Conservation (phyloP, 2,888 invertebrate species). For the Steinernema hermaphroditum region DNA sequence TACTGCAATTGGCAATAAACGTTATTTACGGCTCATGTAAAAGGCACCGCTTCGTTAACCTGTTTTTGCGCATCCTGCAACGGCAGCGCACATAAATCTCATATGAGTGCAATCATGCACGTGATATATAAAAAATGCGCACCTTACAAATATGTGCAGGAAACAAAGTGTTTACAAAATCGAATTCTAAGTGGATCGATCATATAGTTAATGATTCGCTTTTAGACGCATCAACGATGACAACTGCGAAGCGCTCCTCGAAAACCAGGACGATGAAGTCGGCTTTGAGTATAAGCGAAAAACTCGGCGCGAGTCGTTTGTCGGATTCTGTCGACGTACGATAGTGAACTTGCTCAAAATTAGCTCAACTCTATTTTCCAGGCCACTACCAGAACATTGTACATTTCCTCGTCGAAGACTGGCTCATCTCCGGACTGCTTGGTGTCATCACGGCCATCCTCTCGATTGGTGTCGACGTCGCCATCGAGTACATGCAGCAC, state of each 20-base stretch:
- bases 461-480: slow-evolving; percentile 61
- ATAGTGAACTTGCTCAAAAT: too few relatives aligned
- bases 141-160: too few relatives aligned
- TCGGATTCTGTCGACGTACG: slow-evolving; percentile 23
- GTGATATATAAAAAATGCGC: too few relatives aligned
- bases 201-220: background rate
- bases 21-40: too few relatives aligned
- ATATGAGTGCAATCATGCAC: too few relatives aligned
- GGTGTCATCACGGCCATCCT: slow-evolving; percentile 69
- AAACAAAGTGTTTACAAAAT: too few relatives aligned
- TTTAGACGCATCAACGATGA: slow-evolving; percentile 25
- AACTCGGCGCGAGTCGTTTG: slow-evolving; percentile 20
- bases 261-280: slow-evolving; percentile 7
- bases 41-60: too few relatives aligned
- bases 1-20: too few relatives aligned
- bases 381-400: slow-evolving; percentile 60
- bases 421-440: slow-evolving; percentile 69
- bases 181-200: too few relatives aligned
- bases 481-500: slow-evolving; percentile 63
- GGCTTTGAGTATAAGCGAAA: slow-evolving; percentile 20
- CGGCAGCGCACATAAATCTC: too few relatives aligned
- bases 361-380: too few relatives aligned
- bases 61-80: too few relatives aligned
- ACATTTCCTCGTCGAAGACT: slow-evolving; percentile 68
- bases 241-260: slow-evolving; percentile 18